Evolutionary conservation across 2,888 invertebrate species (phyloP), one percentile per base, ranked within the genome.

Genomic region (Kuschelorhynchus macadamiae): DNA sequence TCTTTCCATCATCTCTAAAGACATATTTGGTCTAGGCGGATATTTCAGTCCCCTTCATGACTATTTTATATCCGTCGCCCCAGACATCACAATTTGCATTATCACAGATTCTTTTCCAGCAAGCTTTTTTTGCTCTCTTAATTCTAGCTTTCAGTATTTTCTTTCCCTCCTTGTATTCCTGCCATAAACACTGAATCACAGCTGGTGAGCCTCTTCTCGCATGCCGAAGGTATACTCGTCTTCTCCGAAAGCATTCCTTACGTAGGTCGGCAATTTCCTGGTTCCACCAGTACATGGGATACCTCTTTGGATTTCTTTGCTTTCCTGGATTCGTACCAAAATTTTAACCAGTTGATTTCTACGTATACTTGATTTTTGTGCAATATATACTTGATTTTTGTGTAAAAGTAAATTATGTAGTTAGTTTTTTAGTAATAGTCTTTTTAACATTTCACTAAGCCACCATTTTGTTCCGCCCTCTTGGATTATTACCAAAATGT

Each of bases 51-150:
- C 39, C 2, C 36, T 53, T 71, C 64, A 64, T 63, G 0, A 55
- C 68, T 0, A 68, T 65, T 33, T 59, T 57, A 18, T 70, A 67
- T 0, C 70, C 70, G 25, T 67, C 57, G n/a, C 67, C 56, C 56
- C 67, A 70, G 1, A 67, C 49, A 30, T 70, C 60, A 44, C 59
- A 39, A n/a, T 62, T 42, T 16, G 21, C 50, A 25, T 47, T 53
- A 21, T 59, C 46, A 12, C 55, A 53, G 11, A 50, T 5, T 14
- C 5, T 39, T 52, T 68, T 68, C 64, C 68, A 68, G 16, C 47
- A 44, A 18, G 21, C 46, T 71, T 16, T 17, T 32, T 70, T 67
- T 7, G 71, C n/a, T n/a, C 16, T 33, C 16, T 59, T 63, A 7
- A 67, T 67, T 11, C n/a, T 32, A 1, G 39, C 49, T 18, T 21